Evolutionary conservation across 37 sponge, comb jelly and placozoan species (phyloP).

Genomic region (Axinella damicornis): DNA sequence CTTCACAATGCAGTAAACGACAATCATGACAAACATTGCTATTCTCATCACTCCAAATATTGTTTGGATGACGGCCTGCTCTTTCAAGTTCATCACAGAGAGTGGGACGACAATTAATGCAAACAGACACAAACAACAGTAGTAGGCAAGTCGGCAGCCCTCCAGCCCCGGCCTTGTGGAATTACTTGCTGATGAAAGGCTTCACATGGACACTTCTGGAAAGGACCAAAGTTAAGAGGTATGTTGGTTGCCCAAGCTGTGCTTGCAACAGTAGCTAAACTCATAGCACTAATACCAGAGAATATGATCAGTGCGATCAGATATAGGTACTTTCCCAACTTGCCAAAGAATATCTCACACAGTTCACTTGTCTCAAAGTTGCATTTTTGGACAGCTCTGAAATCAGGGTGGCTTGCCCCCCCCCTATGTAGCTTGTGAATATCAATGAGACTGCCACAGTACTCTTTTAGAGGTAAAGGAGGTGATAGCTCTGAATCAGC

Average conservation of each 20-base stretch:
- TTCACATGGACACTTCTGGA: conserved; percentile 53
- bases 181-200: conserved; percentile 48
- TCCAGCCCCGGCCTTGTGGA: conserved; percentile 46
- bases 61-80: conserved; percentile 75
- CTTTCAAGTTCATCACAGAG: conserved; percentile 71
- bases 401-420: not conserved
- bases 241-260: conserved; percentile 82
- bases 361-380: conserved; percentile 81
- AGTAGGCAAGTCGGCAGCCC: conserved; percentile 58
- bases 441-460: too few relatives aligned
- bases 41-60: conserved; percentile 72
- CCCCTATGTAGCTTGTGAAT: too few relatives aligned
- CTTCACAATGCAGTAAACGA: conserved; percentile 59
- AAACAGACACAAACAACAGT: conserved; percentile 70
- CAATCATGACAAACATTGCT: conserved; percentile 53
- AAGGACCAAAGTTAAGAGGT: conserved; percentile 45
- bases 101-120: conserved; percentile 62
- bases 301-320: conserved; percentile 54
- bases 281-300: conserved; percentile 36
- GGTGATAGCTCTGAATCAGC: too few relatives aligned
- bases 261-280: conserved; percentile 66
- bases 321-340: conserved; percentile 48
- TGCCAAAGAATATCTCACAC: conserved; percentile 59
- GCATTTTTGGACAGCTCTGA: conserved; percentile 6
- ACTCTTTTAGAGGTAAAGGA: too few relatives aligned